Conservation (phyloP, 2,113 vertebrate genomes). For the Kryptolebias marmoratus region DNA sequence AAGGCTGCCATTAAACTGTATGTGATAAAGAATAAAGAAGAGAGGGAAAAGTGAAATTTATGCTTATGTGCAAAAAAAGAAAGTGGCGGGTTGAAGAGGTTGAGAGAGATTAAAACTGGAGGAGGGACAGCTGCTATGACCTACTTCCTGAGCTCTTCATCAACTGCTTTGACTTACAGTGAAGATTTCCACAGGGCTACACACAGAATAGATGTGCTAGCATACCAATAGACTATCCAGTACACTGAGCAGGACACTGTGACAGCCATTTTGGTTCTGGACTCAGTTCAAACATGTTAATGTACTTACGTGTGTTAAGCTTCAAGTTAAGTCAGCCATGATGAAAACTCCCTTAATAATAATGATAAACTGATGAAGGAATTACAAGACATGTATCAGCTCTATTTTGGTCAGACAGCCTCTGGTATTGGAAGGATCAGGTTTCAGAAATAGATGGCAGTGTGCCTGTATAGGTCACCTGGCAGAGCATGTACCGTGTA, state of each 20-base stretch:
- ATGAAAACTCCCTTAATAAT: not conserved
- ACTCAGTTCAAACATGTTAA: not conserved
- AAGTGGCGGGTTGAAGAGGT: slow-evolving; percentile 12
- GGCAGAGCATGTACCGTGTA: not conserved
- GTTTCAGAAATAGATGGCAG: not conserved
- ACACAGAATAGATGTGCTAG: not conserved
- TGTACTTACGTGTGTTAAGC: not conserved
- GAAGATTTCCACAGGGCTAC: slow-evolving; percentile 21
- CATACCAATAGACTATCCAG: not conserved
- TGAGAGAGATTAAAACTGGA: slow-evolving; percentile 41
- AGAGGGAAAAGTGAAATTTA: slow-evolving; percentile 21
- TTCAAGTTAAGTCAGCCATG: not conserved
- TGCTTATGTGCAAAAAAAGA: slow-evolving; percentile 11
- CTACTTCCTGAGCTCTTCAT: slow-evolving; percentile 68
- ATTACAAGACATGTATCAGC: not conserved
- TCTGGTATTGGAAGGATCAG: not conserved
- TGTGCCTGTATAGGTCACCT: not conserved
- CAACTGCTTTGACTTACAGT: slow-evolving; percentile 33
- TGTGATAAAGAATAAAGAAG: slow-evolving; percentile 21
- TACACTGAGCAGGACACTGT: not conserved
- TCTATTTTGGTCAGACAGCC: not conserved
- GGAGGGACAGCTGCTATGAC: slow-evolving; percentile 59
- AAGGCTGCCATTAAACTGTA: slow-evolving; percentile 6
- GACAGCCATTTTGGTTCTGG: not conserved
- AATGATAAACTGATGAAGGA: not conserved